Evolutionary conservation across 2,797 vertebrate species (phyloP).

Genomic region (Eremophila alpestris): DNA sequence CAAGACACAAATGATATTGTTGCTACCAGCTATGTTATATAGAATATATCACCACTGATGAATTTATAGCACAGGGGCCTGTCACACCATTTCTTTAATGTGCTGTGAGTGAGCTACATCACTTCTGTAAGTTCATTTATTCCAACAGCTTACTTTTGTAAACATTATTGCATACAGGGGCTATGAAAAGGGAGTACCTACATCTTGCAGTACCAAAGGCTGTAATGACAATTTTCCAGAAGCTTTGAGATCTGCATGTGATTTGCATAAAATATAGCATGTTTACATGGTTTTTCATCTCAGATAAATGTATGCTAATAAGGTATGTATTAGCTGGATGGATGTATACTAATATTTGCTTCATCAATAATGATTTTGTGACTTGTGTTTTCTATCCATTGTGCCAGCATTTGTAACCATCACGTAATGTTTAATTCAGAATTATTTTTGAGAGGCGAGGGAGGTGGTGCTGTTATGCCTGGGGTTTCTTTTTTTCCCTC

Average conservation of each 20-base stretch:
- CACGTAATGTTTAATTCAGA: neutral
- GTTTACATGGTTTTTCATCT: neutral
- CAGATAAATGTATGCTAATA: conserved; percentile 28
- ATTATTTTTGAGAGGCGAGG: neutral
- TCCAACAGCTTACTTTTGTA: neutral
- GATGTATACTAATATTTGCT: neutral
- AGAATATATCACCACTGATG: neutral
- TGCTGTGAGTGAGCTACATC: neutral
- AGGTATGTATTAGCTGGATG: conserved; percentile 13
- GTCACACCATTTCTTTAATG: neutral
- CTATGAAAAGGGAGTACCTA: neutral
- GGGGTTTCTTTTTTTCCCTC: neutral
- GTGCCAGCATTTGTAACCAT: neutral
- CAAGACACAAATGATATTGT: conserved; percentile 68
- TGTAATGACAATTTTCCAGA: neutral
- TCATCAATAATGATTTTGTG: neutral
- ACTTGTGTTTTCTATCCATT: neutral
- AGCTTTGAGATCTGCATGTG: neutral
- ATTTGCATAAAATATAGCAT: neutral
- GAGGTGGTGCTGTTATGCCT: neutral
- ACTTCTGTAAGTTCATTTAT: neutral
- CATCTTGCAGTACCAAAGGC: neutral
- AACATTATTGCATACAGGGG: neutral
- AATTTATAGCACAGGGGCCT: neutral
- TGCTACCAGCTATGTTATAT: neutral